These are phyloP conservation scores for Ceyx erithaca DNA, from an alignment of 2,797 vertebrate genomes.

Conservation along the genomic window DNA sequence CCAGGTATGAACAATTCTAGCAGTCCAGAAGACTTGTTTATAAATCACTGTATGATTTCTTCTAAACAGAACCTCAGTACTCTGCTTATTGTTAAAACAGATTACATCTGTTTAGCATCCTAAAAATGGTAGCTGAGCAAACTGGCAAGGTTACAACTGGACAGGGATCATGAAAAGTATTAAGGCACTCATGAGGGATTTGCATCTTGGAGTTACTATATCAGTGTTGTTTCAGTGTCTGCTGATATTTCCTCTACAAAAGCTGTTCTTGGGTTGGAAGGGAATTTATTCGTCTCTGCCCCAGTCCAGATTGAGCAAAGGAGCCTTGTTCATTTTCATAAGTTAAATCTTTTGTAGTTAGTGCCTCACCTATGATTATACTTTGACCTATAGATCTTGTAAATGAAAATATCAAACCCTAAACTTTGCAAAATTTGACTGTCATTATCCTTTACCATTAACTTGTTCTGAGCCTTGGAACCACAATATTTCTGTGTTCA, in stretches of 20 bases:
- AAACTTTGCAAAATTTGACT: neutral
- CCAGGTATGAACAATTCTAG: slow-evolving; percentile 77
- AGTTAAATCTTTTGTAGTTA: neutral
- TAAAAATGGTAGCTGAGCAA: neutral
- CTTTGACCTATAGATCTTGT: neutral
- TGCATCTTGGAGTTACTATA: neutral
- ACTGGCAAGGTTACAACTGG: neutral
- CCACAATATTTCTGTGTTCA: neutral
- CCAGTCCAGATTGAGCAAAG: neutral
- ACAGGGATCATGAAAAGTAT: neutral
- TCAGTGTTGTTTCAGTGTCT: neutral
- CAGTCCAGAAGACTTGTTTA: neutral
- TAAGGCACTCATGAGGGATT: neutral
- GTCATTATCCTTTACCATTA: neutral
- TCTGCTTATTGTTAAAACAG: neutral
- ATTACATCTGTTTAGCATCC: neutral
- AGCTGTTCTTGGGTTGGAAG: neutral
- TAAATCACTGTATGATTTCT: neutral
- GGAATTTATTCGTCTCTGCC: neutral
- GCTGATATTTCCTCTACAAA: neutral
- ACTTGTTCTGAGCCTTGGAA: neutral
- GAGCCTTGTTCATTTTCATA: neutral
- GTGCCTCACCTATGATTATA: neutral
- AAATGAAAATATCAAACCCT: neutral
- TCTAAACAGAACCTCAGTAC: neutral